phyloP scores from a whole-genome alignment of 2,888 invertebrate species.

The Perdita meconis region DNA sequence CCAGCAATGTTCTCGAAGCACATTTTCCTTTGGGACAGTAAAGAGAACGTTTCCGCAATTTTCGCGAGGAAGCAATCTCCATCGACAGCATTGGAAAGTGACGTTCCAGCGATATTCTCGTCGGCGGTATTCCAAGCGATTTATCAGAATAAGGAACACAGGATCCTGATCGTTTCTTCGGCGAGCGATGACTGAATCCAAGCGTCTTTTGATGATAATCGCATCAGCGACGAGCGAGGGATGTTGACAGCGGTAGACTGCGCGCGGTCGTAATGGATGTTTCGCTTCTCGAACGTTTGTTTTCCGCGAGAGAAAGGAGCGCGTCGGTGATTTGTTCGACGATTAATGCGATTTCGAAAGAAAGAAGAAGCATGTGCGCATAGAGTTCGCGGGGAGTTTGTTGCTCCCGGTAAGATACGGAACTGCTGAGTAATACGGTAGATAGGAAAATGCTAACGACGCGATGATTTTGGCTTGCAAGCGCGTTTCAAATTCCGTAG shows the following conservation, averaged over 20 bases:
- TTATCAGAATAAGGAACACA: conserved; percentile 48
- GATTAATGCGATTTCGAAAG: conserved; percentile 37
- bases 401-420: not conserved
- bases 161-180: conserved; percentile 55
- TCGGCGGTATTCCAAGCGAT: conserved; percentile 66
- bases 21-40: conserved; percentile 13
- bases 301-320: conserved; percentile 39
- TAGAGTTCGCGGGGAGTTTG: conserved; percentile 7
- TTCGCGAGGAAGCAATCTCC: conserved; percentile 56
- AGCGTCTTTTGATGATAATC: conserved; percentile 64
- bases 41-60: conserved; percentile 43
- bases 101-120: conserved; percentile 50
- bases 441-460: not conserved
- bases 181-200: conserved; percentile 49
- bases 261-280: conserved; percentile 39
- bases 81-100: conserved; percentile 44
- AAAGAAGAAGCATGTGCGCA: not conserved
- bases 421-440: conserved; percentile 27
- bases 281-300: conserved; percentile 43
- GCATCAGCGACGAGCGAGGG: conserved; percentile 37
- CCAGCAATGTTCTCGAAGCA: conserved; percentile 16
- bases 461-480: not conserved
- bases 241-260: conserved; percentile 24
- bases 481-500: conserved; percentile 1
- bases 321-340: conserved; percentile 44